These are phyloP conservation scores for Pedionomus torquatus DNA, from an alignment of 2,113 vertebrate genomes.

Conservation along the genomic window DNA sequence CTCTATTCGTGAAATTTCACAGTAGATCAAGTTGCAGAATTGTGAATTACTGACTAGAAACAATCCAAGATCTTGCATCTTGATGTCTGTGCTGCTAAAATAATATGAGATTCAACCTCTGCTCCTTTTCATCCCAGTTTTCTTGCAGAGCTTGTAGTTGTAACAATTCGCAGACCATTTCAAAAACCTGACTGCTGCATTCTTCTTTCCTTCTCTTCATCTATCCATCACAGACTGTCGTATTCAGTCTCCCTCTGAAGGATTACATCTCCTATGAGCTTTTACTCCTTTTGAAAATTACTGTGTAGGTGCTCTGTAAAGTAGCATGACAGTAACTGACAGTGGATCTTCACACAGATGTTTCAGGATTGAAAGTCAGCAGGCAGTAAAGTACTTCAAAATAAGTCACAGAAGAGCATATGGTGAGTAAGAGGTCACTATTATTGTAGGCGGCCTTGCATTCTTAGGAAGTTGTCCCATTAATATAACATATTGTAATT, in stretches of 20 bases:
- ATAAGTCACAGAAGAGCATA: not conserved
- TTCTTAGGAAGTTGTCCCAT: not conserved
- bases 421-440: not conserved
- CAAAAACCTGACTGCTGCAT: not conserved
- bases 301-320: not conserved
- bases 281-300: not conserved
- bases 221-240: not conserved
- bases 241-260: accelerated
- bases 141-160: not conserved
- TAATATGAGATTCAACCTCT: not conserved
- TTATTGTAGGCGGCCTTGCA: not conserved
- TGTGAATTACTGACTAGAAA: not conserved
- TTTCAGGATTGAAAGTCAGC: not conserved
- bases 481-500: not conserved
- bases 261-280: not conserved
- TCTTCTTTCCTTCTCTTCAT: not conserved
- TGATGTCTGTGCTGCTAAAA: not conserved
- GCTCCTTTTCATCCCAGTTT: not conserved
- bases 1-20: not conserved
- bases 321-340: not conserved
- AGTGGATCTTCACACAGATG: not conserved
- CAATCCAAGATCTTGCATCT: not conserved
- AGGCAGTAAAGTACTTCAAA: not conserved
- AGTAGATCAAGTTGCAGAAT: not conserved
- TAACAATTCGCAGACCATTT: not conserved